phyloP scores from a whole-genome alignment of 2,888 invertebrate genomes.

The Chouioia cunea region DNA sequence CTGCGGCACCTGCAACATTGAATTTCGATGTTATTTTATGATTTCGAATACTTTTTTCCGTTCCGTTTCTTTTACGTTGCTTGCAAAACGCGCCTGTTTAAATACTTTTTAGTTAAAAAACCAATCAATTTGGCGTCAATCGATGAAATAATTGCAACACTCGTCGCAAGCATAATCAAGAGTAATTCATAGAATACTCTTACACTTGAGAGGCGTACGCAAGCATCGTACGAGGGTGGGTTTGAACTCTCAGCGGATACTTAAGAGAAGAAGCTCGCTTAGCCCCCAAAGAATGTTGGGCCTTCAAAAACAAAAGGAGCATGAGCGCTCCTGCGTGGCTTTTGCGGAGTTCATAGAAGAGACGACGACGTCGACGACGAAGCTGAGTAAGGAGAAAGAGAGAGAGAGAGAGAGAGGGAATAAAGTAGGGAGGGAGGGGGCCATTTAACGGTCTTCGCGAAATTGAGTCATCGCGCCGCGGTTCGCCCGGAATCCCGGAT shows the following conservation, averaged over 20 bases:
- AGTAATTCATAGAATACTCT: conserved; percentile 1
- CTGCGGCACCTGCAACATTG: no score
- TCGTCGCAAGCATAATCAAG: no score
- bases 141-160: no score
- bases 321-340: conserved; percentile 54
- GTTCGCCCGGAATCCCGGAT: conserved; percentile 68
- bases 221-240: neutral
- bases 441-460: conserved; percentile 68
- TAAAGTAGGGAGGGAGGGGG: conserved; percentile 61
- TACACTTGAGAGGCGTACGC: neutral
- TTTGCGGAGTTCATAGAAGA: no score
- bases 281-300: conserved; percentile 63
- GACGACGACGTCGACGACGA: no score
- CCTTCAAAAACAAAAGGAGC: conserved; percentile 65
- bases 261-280: conserved; percentile 20
- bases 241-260: no score
- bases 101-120: no score
- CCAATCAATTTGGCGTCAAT: no score
- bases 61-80: no score
- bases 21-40: no score
- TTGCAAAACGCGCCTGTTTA: no score
- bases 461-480: conserved; percentile 68
- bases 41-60: no score
- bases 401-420: conserved; percentile 40
- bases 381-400: neutral